These are phyloP conservation scores for Sinonovacula constricta DNA, from an alignment of 1,140 invertebrate species.

Conservation along the genomic window DNA sequence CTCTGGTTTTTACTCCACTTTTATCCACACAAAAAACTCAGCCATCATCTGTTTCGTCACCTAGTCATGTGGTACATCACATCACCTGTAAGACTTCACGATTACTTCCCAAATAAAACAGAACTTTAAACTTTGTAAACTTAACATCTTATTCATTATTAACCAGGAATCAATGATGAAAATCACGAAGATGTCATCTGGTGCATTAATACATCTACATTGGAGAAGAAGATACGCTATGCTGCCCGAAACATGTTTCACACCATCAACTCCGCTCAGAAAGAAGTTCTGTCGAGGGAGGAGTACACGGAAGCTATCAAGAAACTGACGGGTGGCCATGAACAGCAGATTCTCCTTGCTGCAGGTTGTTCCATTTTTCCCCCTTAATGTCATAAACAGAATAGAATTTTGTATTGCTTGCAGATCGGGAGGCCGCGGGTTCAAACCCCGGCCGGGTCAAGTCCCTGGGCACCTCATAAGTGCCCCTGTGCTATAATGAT, in stretches of 20 bases:
- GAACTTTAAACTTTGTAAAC: too few species aligned
- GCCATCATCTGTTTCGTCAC: too few species aligned
- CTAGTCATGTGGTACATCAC: too few species aligned
- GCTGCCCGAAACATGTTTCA: slow-evolving; percentile 90
- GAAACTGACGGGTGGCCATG: slow-evolving; percentile 61
- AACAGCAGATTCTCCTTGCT: slow-evolving; percentile 67
- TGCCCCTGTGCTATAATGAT: too few species aligned
- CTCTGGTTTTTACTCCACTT: too few species aligned
- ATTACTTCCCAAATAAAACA: too few species aligned
- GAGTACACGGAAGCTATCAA: slow-evolving; percentile 68
- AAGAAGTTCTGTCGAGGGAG: slow-evolving; percentile 81
- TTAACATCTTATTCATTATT: too few species aligned
- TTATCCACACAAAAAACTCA: too few species aligned
- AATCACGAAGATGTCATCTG: slow-evolving; percentile 85
- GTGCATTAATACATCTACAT: slow-evolving; percentile 88
- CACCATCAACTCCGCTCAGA: slow-evolving; percentile 65
- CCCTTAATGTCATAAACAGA: neutral
- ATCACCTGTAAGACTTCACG: too few species aligned
- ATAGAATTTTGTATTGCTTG: neutral
- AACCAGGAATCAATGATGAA: slow-evolving; percentile 65
- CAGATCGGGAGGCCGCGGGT: too few species aligned
- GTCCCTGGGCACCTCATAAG: too few species aligned
- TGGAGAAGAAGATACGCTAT: slow-evolving; percentile 90
- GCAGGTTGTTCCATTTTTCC: slow-evolving; percentile 60
- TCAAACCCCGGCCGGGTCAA: too few species aligned